Base-by-base conservation (phyloP, 2,888 invertebrate species). In the Octodonta nipae region DNA sequence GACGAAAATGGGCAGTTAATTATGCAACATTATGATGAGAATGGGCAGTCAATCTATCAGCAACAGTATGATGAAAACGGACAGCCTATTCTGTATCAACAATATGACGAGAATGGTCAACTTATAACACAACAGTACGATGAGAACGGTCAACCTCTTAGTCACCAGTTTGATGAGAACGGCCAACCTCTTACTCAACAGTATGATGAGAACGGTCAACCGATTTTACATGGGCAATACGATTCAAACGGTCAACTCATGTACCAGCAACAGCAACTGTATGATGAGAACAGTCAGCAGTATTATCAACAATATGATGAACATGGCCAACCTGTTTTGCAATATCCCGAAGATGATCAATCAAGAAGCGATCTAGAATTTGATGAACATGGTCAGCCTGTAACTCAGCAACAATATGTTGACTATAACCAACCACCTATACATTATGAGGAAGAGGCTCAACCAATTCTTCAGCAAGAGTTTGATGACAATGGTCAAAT, bases 41-140 rank as follows among this genome's bases (percentile, higher is more conserved):
- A 42, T 32, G 44, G 41, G 4, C 45, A 44, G 25, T 37, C 35
- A 22, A 41, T 47, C 11, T 52, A 54, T 30, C 49, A 53, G 25
- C 32, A 22, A 13, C 32, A 46, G 32, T 52, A 47, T 29, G 44
- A 52, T 32, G 40, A 47, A 36, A 45, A 36, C 28, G 47, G 42
- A 5, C 49, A 50, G 30, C 40, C 40, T 10, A 32, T 46, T 15
- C 41, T 39, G 11, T n/a, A n/a, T n/a, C 3, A 3, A 3, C 47
- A 47, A 15, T 48, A 50, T 30, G 46, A 51, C 28, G 45, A 44
- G 39, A 41, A 43, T 35, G 47, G 42, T 1, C 49, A 48, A 32
- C 30, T 39, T 4, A 33, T 47, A 35, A 34, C 7, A 26, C 31
- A n/a, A 22, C 38, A 41, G 15, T 50, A 50, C 30, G 46, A 48